These are phyloP conservation scores for Hemaris fuciformis DNA, from an alignment of 2,888 invertebrate genomes.

Conservation along the genomic window DNA sequence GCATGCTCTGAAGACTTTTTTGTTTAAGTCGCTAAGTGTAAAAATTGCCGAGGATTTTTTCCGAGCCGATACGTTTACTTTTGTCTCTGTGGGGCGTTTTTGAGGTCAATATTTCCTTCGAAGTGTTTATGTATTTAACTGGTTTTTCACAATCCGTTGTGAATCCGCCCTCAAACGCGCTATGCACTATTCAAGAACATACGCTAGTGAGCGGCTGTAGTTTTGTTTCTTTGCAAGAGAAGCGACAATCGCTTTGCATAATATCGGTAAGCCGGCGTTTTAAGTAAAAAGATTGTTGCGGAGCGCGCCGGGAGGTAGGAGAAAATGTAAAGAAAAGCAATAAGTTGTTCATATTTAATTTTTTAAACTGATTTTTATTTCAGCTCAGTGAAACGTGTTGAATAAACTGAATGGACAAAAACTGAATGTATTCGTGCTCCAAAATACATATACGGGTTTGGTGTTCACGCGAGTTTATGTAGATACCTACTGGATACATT, in stretches of 20 bases:
- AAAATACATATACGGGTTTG: background rate
- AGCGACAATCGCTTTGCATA: background rate
- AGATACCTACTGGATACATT: slow-evolving; percentile 32
- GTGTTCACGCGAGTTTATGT: slow-evolving; percentile 20
- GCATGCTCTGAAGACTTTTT: slow-evolving; percentile 6
- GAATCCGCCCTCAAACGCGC: background rate
- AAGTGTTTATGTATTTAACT: background rate
- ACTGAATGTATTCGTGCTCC: background rate
- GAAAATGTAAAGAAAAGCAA: background rate
- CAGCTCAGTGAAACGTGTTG: background rate
- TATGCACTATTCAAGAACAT: background rate
- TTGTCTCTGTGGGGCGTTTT: background rate
- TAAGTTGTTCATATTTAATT: background rate
- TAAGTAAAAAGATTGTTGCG: background rate
- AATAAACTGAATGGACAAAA: background rate
- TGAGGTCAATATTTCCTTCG: background rate
- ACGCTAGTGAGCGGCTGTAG: background rate
- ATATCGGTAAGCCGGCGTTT: background rate
- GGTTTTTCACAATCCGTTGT: background rate
- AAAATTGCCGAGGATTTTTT: background rate
- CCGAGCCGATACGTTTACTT: background rate
- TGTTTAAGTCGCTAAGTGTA: background rate
- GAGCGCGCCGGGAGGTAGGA: background rate
- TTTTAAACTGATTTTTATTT: background rate
- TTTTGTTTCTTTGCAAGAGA: background rate